Percentiles rank a stretch among this genome's conserved stretches.
These are phyloP conservation scores for Bovichtus diacanthus DNA, from an alignment of 2,797 vertebrate genomes.

Conservation along the genomic window DNA sequence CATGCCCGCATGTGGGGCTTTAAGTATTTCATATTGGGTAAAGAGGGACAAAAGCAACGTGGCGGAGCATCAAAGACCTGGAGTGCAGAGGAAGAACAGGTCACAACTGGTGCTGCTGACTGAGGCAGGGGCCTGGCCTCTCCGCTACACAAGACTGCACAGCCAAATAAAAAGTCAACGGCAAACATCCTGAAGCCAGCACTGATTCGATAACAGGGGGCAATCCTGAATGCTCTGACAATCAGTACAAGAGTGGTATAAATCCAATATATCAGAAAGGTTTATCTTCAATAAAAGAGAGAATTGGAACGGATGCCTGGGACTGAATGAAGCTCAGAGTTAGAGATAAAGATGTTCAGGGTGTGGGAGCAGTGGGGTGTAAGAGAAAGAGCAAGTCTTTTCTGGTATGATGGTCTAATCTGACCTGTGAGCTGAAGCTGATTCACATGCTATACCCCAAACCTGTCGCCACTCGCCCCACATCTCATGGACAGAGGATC, in stretches of 20 bases:
- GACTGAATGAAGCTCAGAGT: conserved; percentile 1
- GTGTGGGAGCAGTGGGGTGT: conserved; percentile 36
- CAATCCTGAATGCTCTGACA: background rate
- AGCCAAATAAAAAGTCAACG: conserved; percentile 48
- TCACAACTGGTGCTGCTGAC: conserved; percentile 75
- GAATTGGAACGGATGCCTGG: background rate
- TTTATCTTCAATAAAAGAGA: background rate
- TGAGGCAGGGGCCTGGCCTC: conserved; percentile 42
- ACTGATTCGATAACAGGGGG: background rate
- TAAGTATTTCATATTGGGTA: conserved; percentile 80
- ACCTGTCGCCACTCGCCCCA: conserved; percentile 86
- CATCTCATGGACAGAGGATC: conserved; percentile 81
- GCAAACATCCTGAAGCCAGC: conserved; percentile 28
- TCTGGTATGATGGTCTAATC: conserved; percentile 79
- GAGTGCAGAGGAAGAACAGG: conserved; percentile 74
- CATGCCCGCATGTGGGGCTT: conserved; percentile 73
- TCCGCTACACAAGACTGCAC: conserved; percentile 59
- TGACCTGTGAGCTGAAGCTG: conserved; percentile 77
- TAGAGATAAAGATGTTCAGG: conserved; percentile 28
- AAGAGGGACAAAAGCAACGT: conserved; percentile 80
- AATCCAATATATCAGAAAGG: background rate
- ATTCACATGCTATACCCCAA: conserved; percentile 79
- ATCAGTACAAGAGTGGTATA: conserved; percentile 6
- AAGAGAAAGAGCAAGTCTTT: conserved; percentile 53
- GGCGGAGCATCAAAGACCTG: conserved; percentile 76